Conservation (phyloP, 2,797 vertebrate species). For the Lemur catta region DNA sequence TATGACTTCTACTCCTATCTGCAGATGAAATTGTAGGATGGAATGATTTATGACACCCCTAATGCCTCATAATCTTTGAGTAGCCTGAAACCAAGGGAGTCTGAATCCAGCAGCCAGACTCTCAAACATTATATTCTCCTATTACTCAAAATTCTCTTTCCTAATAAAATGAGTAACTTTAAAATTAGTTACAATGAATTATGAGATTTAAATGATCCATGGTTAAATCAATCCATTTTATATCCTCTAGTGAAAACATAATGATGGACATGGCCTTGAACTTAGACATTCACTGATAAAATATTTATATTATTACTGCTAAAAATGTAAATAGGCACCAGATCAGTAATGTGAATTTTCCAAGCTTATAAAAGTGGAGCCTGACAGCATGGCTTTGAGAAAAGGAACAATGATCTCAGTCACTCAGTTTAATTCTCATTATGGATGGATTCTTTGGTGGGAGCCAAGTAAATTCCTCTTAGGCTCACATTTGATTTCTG, state of each 20-base stretch:
- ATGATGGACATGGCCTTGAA: background rate
- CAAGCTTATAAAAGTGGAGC: constrained; percentile 57
- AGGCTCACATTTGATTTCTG: constrained; percentile 65
- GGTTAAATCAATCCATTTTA: constrained; percentile 6
- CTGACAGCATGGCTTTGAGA: constrained; percentile 49
- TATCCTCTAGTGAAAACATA: background rate
- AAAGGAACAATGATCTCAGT: constrained; percentile 47
- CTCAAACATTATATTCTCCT: background rate
- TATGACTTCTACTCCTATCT: background rate
- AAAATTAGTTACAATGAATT: constrained; percentile 31
- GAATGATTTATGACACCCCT: background rate
- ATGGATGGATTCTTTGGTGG: constrained; percentile 68
- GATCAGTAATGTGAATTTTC: constrained; percentile 58
- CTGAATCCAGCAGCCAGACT: background rate
- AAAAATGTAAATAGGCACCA: constrained; percentile 53
- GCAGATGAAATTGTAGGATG: background rate
- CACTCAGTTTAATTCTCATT: constrained; percentile 72
- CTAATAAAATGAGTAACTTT: background rate
- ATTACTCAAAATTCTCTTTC: background rate
- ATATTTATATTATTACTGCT: background rate
- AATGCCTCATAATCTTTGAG: background rate
- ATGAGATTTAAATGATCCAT: background rate
- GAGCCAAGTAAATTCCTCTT: constrained; percentile 74
- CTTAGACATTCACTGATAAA: background rate
- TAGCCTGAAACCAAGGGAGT: background rate